phyloP scores from a whole-genome alignment of 2,797 vertebrate genomes.

The Triplophysa yarkandensis region DNA sequence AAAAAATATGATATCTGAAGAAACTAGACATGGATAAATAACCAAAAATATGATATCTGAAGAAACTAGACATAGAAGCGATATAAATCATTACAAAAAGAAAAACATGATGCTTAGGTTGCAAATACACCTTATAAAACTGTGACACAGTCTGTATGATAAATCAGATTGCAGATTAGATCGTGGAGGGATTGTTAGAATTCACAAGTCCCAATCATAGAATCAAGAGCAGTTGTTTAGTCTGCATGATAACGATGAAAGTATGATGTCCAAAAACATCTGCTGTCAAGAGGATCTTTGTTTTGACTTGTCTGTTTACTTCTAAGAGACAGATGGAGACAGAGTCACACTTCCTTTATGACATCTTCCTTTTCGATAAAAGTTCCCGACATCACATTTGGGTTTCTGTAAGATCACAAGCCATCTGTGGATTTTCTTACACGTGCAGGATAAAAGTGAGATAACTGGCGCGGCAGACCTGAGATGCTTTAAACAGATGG shows the following conservation, averaged over 20 bases:
- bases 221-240: slow-evolving; percentile 68
- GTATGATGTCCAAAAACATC: slow-evolving; percentile 50
- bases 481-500: slow-evolving; percentile 76
- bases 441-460: slow-evolving; percentile 64
- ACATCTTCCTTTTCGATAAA: slow-evolving; percentile 42
- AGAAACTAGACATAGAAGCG: slow-evolving; percentile 42
- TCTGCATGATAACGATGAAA: slow-evolving; percentile 62
- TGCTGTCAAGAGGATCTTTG: slow-evolving; percentile 48
- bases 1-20: slow-evolving; percentile 53
- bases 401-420: slow-evolving; percentile 63
- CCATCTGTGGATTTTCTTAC: slow-evolving; percentile 68
- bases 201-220: slow-evolving; percentile 15
- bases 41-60: slow-evolving; percentile 58
- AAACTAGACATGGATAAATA: slow-evolving; percentile 76
- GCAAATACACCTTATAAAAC: slow-evolving; percentile 62
- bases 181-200: slow-evolving; percentile 44
- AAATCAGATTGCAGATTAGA: slow-evolving; percentile 40
- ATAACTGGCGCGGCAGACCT: slow-evolving; percentile 65
- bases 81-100: slow-evolving; percentile 57
- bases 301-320: slow-evolving; percentile 57
- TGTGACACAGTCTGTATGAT: slow-evolving; percentile 46
- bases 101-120: slow-evolving; percentile 58
- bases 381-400: slow-evolving; percentile 62
- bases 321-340: slow-evolving; percentile 25
- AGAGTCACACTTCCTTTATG: slow-evolving; percentile 50